Base-by-base conservation (phyloP, 2,888 invertebrate species). In the Gortyna flavago region DNA sequence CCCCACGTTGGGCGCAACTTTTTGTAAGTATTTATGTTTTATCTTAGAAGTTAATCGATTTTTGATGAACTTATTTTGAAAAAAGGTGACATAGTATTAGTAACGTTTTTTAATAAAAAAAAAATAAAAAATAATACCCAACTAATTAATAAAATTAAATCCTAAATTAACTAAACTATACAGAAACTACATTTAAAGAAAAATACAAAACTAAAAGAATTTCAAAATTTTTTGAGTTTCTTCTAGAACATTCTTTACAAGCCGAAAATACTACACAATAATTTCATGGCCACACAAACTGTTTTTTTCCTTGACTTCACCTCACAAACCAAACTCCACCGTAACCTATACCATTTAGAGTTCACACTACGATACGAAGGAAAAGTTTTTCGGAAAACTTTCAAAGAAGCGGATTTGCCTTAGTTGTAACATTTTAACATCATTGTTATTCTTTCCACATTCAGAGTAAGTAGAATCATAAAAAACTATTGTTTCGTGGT, bases 1-100 rank as follows among this genome's bases (percentile, higher is more conserved):
- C 97, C 97, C 97, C 97, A 97, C 97, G 97, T 97, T 97, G 97
- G 97, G 97, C 97, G 96, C 61, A 85, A 86, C 90, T 92, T 93
- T 91, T 90, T 88, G 77, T 48, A 13, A 54, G 25, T 0, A 11
- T n/a, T 65, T 59, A 9, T 6, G n/a, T 54, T 62, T 59, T 18
- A 5, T 1, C 0, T 18, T 32, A 16, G 1, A 1, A 32, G 16
- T 3, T 32, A 2, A 21, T 29, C 0, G 21, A 7, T 29, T 25
- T 25, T 48, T 48, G 25, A 32, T 5, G 8, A 51, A 25, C 9
- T 25, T 44, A 35, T 35, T 64, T 35, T 13, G 4, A 0, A 25
- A 62, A 35, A 25, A 62, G 1, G 0, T 9, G 18, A n/a, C 13
- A 41, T 41, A 41, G 11, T 41, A 41, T 41, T 41, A 41, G 44